These are phyloP conservation scores for Gnathonemus longibarbis DNA, from an alignment of 2,113 vertebrate genomes.

Conservation along the genomic window DNA sequence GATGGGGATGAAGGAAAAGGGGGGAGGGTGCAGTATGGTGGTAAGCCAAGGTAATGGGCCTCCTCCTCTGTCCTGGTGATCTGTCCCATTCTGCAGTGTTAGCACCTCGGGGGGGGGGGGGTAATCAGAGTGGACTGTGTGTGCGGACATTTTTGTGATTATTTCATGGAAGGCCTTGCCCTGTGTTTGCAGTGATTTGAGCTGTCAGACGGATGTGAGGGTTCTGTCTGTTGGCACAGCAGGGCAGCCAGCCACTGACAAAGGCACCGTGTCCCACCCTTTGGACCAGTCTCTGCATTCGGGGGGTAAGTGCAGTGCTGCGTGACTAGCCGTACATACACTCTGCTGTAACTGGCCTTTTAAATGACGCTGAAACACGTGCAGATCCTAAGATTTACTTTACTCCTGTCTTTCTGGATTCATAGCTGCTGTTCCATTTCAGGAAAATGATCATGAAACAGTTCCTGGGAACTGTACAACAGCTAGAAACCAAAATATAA, in stretches of 20 bases:
- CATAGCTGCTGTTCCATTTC: background rate
- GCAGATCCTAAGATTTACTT: background rate
- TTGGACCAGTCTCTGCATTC: background rate
- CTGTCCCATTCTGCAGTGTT: conserved; percentile 44
- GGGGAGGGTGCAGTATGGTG: background rate
- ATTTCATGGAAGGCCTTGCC: background rate
- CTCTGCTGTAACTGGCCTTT: background rate
- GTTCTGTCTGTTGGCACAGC: background rate
- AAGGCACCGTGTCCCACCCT: background rate
- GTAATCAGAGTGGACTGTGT: background rate
- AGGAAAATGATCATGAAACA: background rate
- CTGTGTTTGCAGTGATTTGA: conserved; percentile 28
- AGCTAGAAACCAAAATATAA: background rate
- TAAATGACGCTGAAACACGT: background rate
- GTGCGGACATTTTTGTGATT: background rate
- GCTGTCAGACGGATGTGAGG: background rate
- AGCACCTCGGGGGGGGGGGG: conserved; percentile 41
- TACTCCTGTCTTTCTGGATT: background rate
- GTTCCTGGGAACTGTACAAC: background rate
- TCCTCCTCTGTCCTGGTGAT: conserved; percentile 71
- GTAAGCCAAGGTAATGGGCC: conserved; percentile 63
- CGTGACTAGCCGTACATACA: background rate
- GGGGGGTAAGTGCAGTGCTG: background rate
- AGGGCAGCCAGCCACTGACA: background rate
- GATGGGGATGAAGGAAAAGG: background rate